Conservation (phyloP, 2,797 vertebrate genomes). For the Scomberomorus guttatus region DNA sequence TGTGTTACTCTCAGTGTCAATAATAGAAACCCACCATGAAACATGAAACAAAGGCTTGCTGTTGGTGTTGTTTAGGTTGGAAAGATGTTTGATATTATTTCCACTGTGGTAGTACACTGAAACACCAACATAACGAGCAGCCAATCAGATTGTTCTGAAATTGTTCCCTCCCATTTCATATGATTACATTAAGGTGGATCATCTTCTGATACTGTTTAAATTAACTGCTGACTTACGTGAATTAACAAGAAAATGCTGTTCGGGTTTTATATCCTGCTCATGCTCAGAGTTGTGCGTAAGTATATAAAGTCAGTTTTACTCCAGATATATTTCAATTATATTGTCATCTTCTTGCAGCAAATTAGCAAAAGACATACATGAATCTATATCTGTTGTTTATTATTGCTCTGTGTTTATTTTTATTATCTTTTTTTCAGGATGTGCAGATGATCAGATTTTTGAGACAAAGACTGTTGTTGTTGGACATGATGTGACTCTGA, state of each 20-base stretch:
- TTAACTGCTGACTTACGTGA: background rate
- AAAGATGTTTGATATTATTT: conserved; percentile 20
- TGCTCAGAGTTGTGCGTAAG: conserved; percentile 22
- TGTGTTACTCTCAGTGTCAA: background rate
- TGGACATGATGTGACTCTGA: conserved; percentile 31
- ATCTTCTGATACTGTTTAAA: background rate
- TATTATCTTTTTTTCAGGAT: conserved; percentile 27
- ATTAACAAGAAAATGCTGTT: conserved; percentile 27
- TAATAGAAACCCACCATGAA: background rate
- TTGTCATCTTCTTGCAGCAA: background rate
- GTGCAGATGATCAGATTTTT: background rate
- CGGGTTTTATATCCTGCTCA: background rate
- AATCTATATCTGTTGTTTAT: background rate
- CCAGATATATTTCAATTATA: background rate
- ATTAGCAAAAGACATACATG: background rate
- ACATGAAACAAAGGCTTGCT: background rate
- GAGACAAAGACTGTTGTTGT: conserved; percentile 2
- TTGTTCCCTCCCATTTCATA: conserved; percentile 33
- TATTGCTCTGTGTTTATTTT: background rate
- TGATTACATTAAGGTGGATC: background rate
- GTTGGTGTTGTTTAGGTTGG: background rate
- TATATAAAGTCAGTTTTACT: background rate
- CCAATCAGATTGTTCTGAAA: conserved; percentile 32
- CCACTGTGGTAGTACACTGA: conserved; percentile 1
- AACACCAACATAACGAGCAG: background rate